Conservation (phyloP, 2,797 vertebrate genomes). For the Clarias laeviceps region DNA sequence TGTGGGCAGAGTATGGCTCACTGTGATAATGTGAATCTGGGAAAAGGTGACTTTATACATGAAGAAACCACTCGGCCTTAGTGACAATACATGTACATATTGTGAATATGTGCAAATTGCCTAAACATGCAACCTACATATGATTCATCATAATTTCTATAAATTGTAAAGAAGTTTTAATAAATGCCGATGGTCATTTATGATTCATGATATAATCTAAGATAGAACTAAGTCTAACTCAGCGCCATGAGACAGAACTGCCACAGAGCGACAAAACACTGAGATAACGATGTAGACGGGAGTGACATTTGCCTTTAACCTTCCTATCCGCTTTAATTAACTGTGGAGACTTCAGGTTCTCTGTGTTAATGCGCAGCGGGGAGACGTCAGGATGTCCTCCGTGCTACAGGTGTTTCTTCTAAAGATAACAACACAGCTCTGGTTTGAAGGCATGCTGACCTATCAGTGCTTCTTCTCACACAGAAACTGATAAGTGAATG, state of each 20-base stretch:
- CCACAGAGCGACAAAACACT: background rate
- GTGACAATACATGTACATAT: too few species aligned
- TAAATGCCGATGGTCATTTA: background rate
- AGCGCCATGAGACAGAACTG: background rate
- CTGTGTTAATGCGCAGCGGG: background rate
- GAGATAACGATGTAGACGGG: background rate
- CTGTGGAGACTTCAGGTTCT: background rate
- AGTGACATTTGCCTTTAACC: slow-evolving; percentile 52
- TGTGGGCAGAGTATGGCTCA: too few species aligned
- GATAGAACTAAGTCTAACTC: background rate
- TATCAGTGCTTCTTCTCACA: slow-evolving; percentile 35
- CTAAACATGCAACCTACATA: too few species aligned
- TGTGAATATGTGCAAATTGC: too few species aligned
- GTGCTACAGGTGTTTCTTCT: slow-evolving; percentile 52
- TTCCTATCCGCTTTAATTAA: slow-evolving; percentile 39
- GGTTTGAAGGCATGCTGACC: slow-evolving; percentile 47
- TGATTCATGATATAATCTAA: background rate
- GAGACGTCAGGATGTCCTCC: background rate
- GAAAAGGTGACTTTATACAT: too few species aligned
- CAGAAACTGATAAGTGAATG: slow-evolving; percentile 43
- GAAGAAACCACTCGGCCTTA: too few species aligned
- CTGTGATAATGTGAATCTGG: too few species aligned
- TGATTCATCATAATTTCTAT: background rate
- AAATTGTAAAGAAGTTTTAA: background rate
- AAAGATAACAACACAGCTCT: slow-evolving; percentile 47